These are phyloP conservation scores for Palaemon carinicauda DNA, from an alignment of 1,140 invertebrate genomes.

Conservation along the genomic window DNA sequence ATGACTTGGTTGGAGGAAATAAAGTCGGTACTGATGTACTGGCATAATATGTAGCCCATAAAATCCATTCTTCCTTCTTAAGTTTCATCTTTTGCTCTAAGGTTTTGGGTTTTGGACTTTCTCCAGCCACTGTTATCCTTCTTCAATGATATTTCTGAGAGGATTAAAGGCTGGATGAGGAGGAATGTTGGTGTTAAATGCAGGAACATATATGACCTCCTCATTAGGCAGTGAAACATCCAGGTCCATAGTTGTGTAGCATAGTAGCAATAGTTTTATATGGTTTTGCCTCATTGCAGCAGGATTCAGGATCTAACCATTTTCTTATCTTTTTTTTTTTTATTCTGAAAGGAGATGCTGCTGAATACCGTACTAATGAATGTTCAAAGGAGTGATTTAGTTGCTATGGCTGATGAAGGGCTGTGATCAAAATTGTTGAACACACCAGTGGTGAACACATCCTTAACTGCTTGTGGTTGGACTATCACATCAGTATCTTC, in stretches of 20 bases:
- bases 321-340: neutral
- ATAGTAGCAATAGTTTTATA: neutral
- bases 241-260: neutral
- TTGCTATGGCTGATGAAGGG: neutral
- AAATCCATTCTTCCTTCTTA: neutral
- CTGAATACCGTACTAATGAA: neutral
- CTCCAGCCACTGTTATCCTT: too few species aligned
- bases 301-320: neutral
- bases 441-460: neutral
- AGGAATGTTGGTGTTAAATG: neutral
- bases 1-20: neutral
- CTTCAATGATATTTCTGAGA: too few species aligned
- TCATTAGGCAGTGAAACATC: too few species aligned
- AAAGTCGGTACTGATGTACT: neutral
- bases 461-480: neutral
- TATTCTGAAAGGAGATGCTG: neutral
- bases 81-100: too few species aligned
- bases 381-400: neutral
- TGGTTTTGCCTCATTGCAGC: neutral
- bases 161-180: neutral
- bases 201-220: neutral
- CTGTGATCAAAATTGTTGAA: neutral
- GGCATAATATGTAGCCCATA: neutral
- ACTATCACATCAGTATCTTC: neutral
- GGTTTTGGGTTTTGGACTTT: too few species aligned